Conservation (phyloP, 2,113 vertebrate species). For the Genyomyrus donnyi region DNA sequence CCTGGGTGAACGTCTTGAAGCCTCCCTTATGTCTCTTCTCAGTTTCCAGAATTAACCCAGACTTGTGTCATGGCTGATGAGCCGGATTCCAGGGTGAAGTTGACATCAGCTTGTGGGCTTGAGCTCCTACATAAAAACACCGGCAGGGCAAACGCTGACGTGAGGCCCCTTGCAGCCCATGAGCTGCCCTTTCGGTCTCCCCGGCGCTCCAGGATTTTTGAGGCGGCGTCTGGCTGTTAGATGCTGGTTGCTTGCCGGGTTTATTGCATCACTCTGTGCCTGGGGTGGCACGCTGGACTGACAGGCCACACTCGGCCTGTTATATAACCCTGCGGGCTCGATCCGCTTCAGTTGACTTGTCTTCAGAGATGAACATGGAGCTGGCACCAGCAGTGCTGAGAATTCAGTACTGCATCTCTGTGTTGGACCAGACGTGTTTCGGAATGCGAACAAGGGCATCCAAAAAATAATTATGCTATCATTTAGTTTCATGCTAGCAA, state of each 20-base stretch:
- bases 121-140: conserved; percentile 53
- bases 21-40: neutral
- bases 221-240: conserved; percentile 16
- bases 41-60: neutral
- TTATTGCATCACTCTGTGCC: neutral
- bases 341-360: neutral
- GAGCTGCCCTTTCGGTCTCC: conserved; percentile 51
- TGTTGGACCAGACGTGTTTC: neutral
- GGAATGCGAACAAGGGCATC: neutral
- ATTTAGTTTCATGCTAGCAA: neutral
- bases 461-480: neutral
- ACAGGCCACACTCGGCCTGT: neutral
- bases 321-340: neutral
- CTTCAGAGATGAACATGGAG: neutral
- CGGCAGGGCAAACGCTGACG: conserved; percentile 40
- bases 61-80: neutral
- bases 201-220: conserved; percentile 32
- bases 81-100: conserved; percentile 15
- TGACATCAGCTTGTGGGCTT: conserved; percentile 53
- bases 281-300: neutral
- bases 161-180: conserved; percentile 57
- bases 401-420: neutral
- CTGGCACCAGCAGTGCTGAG: neutral
- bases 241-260: conserved; percentile 19
- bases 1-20: neutral